Conservation (phyloP, 1,140 invertebrate species). For the Tenebrio molitor region DNA sequence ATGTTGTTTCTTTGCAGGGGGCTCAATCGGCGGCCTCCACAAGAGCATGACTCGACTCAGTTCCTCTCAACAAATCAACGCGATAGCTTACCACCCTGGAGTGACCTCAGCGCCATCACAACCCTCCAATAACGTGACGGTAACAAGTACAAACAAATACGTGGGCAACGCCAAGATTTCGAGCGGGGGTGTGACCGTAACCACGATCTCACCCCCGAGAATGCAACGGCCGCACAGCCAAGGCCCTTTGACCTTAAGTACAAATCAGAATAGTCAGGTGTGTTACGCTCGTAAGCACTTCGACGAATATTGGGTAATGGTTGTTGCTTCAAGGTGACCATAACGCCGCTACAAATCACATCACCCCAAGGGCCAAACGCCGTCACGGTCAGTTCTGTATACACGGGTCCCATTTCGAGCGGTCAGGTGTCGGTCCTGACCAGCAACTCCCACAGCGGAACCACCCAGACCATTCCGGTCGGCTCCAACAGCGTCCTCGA, state of each 20-base stretch:
- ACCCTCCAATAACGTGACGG: slow-evolving; percentile 65
- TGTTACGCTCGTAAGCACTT: not conserved
- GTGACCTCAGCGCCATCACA: slow-evolving; percentile 60
- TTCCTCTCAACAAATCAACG: slow-evolving; percentile 78
- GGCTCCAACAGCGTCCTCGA: slow-evolving; percentile 55
- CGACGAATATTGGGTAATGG: not conserved
- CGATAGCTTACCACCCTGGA: slow-evolving; percentile 50
- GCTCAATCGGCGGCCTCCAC: slow-evolving; percentile 82
- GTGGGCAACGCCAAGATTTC: slow-evolving; percentile 64
- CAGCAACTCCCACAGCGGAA: slow-evolving; percentile 51
- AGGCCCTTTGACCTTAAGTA: slow-evolving; percentile 67
- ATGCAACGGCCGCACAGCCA: slow-evolving; percentile 69
- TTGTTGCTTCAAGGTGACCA: slow-evolving; percentile 12
- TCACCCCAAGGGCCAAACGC: slow-evolving; percentile 44
- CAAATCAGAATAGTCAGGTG: slow-evolving; percentile 61
- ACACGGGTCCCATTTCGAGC: slow-evolving; percentile 60
- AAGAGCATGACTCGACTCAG: slow-evolving; percentile 86
- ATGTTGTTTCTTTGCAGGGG: too few species aligned
- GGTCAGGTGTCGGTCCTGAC: slow-evolving; percentile 63
- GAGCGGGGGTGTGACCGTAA: slow-evolving; percentile 77
- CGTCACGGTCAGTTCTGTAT: slow-evolving; percentile 63
- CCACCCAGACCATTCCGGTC: slow-evolving; percentile 61
- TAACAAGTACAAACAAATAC: slow-evolving; percentile 69
- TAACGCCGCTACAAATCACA: slow-evolving; percentile 44
- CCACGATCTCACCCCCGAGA: slow-evolving; percentile 70